These are phyloP conservation scores for Tachystola acroxantha DNA, from an alignment of 2,888 invertebrate genomes.

Conservation along the genomic window DNA sequence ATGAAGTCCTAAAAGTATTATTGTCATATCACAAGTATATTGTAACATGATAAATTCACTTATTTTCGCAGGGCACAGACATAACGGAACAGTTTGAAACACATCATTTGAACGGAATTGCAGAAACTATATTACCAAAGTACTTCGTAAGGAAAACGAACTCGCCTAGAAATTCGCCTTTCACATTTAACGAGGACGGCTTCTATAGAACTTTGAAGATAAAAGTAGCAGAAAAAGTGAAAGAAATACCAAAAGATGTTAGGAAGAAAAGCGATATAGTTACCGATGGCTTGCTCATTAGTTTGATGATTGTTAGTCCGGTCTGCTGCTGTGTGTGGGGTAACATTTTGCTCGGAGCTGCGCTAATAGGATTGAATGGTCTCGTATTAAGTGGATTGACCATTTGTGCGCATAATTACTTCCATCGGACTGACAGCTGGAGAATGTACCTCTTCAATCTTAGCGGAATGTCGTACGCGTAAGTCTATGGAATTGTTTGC, in stretches of 20 bases:
- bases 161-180: slow-evolving; percentile 82
- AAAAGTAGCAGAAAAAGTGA: slow-evolving; percentile 74
- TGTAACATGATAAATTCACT: no score
- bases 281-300: slow-evolving; percentile 40
- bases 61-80: slow-evolving; percentile 75
- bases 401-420: slow-evolving; percentile 86
- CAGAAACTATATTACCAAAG: slow-evolving; percentile 81
- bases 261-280: slow-evolving; percentile 51
- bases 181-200: slow-evolving; percentile 85
- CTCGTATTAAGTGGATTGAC: slow-evolving; percentile 53
- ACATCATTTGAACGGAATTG: slow-evolving; percentile 76
- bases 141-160: slow-evolving; percentile 82
- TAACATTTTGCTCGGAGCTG: slow-evolving; percentile 36
- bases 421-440: slow-evolving; percentile 88
- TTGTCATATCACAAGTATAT: no score
- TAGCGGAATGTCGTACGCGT: slow-evolving; percentile 76
- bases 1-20: no score
- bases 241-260: slow-evolving; percentile 61
- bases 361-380: slow-evolving; percentile 36
- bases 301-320: slow-evolving; percentile 37
- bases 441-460: slow-evolving; percentile 89
- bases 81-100: slow-evolving; percentile 82
- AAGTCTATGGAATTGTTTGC: background rate
- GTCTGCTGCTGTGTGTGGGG: slow-evolving; percentile 48
- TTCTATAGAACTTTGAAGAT: slow-evolving; percentile 86